Evolutionary conservation across 2,797 vertebrate species (phyloP).

Genomic region (Pipistrellus pygmaeus): DNA sequence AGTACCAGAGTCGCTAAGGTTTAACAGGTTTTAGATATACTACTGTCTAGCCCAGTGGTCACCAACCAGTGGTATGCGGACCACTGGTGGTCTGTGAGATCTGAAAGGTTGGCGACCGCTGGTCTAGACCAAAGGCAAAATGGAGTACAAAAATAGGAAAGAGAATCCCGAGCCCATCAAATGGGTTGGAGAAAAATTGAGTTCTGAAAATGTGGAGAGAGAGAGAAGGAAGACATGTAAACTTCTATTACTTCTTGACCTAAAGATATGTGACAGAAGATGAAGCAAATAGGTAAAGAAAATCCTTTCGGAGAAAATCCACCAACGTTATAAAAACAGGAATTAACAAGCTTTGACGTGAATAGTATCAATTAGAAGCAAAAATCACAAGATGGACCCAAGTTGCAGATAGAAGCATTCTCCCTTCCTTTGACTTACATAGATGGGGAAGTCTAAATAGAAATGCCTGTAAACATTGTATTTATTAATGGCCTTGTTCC

Average conservation of each 20-base stretch:
- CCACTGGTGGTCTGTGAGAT: too few relatives aligned
- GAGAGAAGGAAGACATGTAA: not conserved
- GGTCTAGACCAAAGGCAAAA: not conserved
- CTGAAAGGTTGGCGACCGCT: too few relatives aligned
- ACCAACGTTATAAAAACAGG: not conserved
- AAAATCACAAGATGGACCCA: not conserved
- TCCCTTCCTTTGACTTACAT: not conserved
- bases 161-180: not conserved
- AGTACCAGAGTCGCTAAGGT: too few relatives aligned
- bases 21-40: not conserved
- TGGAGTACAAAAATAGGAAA: not conserved
- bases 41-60: not conserved
- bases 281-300: not conserved
- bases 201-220: not conserved
- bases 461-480: not conserved
- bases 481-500: constrained; percentile 4
- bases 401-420: not conserved
- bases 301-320: not conserved
- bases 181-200: not conserved
- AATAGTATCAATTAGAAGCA: not conserved
- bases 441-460: not conserved
- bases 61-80: too few relatives aligned
- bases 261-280: not conserved
- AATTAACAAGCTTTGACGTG: not conserved
- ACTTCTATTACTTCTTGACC: not conserved